A percentile compares a stretch with the other conserved stretches of the same genome.
phyloP scores from a whole-genome alignment of 1,140 invertebrate genomes.

The Zelostemma sp. region DNA sequence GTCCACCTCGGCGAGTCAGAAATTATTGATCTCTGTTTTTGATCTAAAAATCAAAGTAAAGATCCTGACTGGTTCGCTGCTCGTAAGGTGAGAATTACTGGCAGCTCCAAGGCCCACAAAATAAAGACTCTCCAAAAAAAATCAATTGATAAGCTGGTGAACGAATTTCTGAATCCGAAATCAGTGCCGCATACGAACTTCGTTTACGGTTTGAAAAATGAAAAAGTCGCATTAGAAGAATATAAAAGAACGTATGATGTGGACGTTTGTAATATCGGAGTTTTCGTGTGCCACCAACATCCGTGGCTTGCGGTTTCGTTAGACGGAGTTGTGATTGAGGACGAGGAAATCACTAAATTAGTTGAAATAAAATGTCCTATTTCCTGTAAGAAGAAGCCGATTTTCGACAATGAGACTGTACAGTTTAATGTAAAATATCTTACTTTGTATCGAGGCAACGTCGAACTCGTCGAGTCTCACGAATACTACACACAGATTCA shows the following conservation, averaged over 20 bases:
- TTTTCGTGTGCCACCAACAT: conserved; percentile 21
- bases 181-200: conserved; percentile 1
- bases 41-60: neutral
- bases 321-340: conserved; percentile 37
- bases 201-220: conserved; percentile 26
- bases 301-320: conserved; percentile 40
- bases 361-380: conserved; percentile 46
- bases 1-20: too few species aligned
- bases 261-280: conserved; percentile 27
- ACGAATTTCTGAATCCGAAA: neutral
- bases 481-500: neutral
- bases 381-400: neutral
- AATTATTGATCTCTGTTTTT: neutral
- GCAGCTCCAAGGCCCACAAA: neutral
- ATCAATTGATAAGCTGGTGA: neutral
- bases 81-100: neutral
- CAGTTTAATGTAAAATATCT: conserved; percentile 13
- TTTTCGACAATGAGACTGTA: too few species aligned
- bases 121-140: neutral
- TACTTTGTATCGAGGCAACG: too few species aligned
- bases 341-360: conserved; percentile 25
- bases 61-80: neutral
- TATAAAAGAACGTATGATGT: conserved; percentile 6
- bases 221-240: conserved; percentile 7
- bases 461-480: too few species aligned